A percentile compares a stretch with the other conserved stretches of the same genome.
phyloP scores from a whole-genome alignment of 1,140 invertebrate species.

The Penaeus indicus region DNA sequence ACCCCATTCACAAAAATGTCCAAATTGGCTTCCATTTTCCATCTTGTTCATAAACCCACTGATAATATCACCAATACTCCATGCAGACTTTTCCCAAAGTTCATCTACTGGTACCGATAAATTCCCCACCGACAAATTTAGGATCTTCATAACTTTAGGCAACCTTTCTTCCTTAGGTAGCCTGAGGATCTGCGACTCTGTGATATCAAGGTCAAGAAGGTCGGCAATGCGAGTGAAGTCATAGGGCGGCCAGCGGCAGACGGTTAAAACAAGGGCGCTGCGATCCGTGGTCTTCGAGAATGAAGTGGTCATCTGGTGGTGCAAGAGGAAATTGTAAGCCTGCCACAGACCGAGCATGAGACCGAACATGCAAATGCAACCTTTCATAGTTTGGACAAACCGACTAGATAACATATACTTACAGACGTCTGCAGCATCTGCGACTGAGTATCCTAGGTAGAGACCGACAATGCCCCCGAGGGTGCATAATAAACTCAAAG shows the following conservation, averaged over 20 bases:
- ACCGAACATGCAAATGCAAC: not conserved
- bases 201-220: not conserved
- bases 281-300: not conserved
- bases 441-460: not conserved
- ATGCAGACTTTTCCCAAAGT: slow-evolving; percentile 15
- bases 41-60: not conserved
- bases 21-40: not conserved
- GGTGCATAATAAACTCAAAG: not conserved
- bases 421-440: not conserved
- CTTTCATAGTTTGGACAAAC: not conserved
- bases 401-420: not conserved
- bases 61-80: slow-evolving; percentile 14
- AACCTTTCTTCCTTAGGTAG: slow-evolving; percentile 6
- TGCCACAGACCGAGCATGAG: not conserved
- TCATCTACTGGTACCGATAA: not conserved
- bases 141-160: slow-evolving; percentile 2
- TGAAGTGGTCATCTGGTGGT: not conserved
- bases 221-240: not conserved
- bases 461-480: slow-evolving; percentile 29
- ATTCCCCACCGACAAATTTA: not conserved
- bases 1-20: not conserved
- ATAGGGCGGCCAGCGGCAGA: slow-evolving; percentile 30
- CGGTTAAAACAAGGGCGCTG: not conserved
- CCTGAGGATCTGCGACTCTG: not conserved
- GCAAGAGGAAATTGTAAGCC: not conserved